These are phyloP conservation scores for Puffinus mauretanicus DNA, from an alignment of 2,113 vertebrate genomes.

Conservation along the genomic window DNA sequence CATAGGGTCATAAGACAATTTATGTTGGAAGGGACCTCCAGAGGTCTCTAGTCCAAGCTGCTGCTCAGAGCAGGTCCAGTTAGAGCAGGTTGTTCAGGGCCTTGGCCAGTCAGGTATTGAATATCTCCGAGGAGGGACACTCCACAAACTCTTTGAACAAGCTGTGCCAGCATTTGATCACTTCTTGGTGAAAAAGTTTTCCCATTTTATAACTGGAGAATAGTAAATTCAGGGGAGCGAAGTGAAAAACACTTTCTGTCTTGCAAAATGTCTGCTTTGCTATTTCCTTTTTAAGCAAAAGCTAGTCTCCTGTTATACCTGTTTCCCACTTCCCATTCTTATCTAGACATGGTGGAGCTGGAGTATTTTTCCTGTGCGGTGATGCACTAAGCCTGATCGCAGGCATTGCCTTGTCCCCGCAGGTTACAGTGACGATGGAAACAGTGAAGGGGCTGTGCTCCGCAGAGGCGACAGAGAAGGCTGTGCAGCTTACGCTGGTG, in stretches of 20 bases:
- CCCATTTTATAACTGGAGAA: not conserved
- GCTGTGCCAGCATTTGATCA: not conserved
- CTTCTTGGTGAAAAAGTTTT: not conserved
- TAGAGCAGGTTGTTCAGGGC: not conserved
- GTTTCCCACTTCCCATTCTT: not conserved
- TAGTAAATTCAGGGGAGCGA: not conserved
- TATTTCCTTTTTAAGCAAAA: not conserved
- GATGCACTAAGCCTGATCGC: not conserved
- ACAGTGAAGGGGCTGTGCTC: conserved; percentile 31
- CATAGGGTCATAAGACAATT: not conserved
- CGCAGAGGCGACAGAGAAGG: rapidly evolving
- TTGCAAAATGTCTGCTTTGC: not conserved
- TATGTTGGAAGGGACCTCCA: not conserved
- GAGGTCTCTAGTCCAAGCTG: not conserved
- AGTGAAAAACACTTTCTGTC: not conserved
- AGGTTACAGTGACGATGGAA: conserved; percentile 27
- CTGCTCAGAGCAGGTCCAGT: not conserved
- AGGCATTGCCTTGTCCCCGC: not conserved
- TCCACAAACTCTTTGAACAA: not conserved
- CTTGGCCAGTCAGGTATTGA: not conserved
- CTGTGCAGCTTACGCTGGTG: conserved; percentile 3
- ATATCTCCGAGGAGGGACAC: not conserved
- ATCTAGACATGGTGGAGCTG: not conserved
- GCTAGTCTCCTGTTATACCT: not conserved
- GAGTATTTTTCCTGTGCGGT: not conserved